These are phyloP conservation scores for Machaerirhynchus nigripectus DNA, from an alignment of 2,113 vertebrate genomes.

Conservation along the genomic window DNA sequence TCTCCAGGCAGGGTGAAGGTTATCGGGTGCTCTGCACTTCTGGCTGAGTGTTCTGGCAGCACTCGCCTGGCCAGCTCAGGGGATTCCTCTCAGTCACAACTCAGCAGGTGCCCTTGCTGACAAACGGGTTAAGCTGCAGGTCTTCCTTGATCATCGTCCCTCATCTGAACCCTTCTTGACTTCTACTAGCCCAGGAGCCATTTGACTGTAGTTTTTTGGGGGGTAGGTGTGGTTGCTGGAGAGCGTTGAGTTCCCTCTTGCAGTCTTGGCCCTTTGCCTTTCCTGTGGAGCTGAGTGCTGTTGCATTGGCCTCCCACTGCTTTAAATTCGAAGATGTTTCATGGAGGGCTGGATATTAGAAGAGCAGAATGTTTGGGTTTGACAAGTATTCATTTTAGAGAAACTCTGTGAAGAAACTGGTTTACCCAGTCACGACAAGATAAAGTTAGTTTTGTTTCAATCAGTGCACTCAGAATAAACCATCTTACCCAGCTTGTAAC, in stretches of 20 bases:
- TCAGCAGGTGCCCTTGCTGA: not conserved
- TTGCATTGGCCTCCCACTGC: not conserved
- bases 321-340: not conserved
- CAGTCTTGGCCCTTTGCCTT: not conserved
- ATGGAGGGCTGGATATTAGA: not conserved
- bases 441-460: not conserved
- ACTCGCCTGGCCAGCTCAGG: not conserved
- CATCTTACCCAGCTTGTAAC: not conserved
- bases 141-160: not conserved
- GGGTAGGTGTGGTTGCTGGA: rapidly evolving
- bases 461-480: not conserved
- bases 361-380: not conserved
- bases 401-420: not conserved
- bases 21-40: not conserved
- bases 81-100: not conserved
- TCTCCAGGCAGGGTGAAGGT: not conserved
- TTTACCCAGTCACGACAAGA: not conserved
- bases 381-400: not conserved
- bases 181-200: not conserved
- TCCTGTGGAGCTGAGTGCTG: not conserved
- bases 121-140: not conserved
- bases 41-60: not conserved
- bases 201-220: not conserved
- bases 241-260: not conserved
- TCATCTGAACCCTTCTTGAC: not conserved